Base-by-base conservation (phyloP, 2,113 vertebrate genomes). In the Grantiella picta region DNA sequence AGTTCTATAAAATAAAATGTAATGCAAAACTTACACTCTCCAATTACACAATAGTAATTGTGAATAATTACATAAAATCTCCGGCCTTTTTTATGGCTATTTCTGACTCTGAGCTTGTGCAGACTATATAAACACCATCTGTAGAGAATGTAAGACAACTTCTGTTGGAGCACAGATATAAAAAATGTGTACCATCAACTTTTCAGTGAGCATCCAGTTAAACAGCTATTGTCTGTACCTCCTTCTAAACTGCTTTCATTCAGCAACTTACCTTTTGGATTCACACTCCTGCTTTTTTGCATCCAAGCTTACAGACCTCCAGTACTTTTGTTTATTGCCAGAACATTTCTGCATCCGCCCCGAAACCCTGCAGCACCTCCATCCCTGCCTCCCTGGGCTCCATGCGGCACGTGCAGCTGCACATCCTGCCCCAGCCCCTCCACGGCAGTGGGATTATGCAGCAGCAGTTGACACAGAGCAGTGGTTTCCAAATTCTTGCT, bases 81-180 rank as follows among this genome's bases (percentile, higher is more conserved):
- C 47, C 4, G 54, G 90, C 91, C 97, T 95, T 97, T 97, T 97
- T 96, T 90, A 97, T 72, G 86, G 92, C 83, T 92, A 78, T 86
- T 97, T 96, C 86, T 86, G 93, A 94, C 25, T 69, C 83, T 89
- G 94, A 96, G 95, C 91, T 97, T 96, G 24, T 82, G 82, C 78
- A 93, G 82, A 72, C 92, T 95, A 49, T 57, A 97, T 90, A 97
- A 98, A 97, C 97, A 97, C 95, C 96, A 98, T 97, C 97, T 98
- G 97, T 63, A 96, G 92, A 90, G 79, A 96, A 94, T 20, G 82
- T 53, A 90, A 97, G 95, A 87, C 20, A 81, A 84, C 71, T 97
- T 89, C 77, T 96, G 57, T 77, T 81, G 71, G 85, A 95, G 91
- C 86, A 93, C 33, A 88, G 77, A 79, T 63, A 49, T 5, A 57